phyloP scores from a whole-genome alignment of 1,140 invertebrate genomes.

The Sitodiplosis mosellana region DNA sequence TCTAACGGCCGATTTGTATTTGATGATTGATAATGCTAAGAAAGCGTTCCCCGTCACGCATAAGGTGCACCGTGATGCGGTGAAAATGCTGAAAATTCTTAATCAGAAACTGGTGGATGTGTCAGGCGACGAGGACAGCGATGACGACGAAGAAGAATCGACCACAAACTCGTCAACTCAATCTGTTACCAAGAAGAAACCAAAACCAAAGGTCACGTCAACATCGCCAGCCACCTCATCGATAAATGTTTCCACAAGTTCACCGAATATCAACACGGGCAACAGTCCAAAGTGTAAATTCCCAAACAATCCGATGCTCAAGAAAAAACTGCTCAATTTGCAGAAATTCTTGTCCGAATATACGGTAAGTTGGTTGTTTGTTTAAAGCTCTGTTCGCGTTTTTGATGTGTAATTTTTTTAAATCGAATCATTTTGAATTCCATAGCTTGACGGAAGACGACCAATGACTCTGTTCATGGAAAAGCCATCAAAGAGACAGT shows the following conservation, averaged over 20 bases:
- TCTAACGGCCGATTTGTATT: conserved; percentile 84
- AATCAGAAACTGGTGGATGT: conserved; percentile 23
- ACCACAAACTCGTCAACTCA: not conserved
- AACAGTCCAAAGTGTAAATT: conserved; percentile 27
- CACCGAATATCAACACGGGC: conserved; percentile 10
- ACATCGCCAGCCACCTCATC: conserved; percentile 16
- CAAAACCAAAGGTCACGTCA: conserved; percentile 3
- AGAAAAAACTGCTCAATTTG: conserved; percentile 52
- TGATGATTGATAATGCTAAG: conserved; percentile 97
- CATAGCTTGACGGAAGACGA: conserved; percentile 48
- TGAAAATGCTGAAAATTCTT: conserved; percentile 28
- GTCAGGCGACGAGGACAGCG: conserved; percentile 16
- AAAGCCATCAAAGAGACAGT: conserved; percentile 86
- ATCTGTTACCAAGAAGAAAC: conserved; percentile 15
- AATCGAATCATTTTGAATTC: conserved; percentile 5
- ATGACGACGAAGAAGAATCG: conserved; percentile 14
- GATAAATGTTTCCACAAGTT: conserved; percentile 4
- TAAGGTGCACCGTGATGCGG: conserved; percentile 48
- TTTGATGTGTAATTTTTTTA: not conserved
- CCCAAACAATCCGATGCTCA: conserved; percentile 39
- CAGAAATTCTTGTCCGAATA: conserved; percentile 61
- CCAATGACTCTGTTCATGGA: conserved; percentile 89
- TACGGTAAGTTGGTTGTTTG: conserved; percentile 35
- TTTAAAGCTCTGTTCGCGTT: too few relatives aligned
- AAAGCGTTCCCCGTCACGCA: conserved; percentile 78